Evolutionary conservation across 2,888 invertebrate genomes (phyloP).

Genomic region (Pachliopta kotzebuea): DNA sequence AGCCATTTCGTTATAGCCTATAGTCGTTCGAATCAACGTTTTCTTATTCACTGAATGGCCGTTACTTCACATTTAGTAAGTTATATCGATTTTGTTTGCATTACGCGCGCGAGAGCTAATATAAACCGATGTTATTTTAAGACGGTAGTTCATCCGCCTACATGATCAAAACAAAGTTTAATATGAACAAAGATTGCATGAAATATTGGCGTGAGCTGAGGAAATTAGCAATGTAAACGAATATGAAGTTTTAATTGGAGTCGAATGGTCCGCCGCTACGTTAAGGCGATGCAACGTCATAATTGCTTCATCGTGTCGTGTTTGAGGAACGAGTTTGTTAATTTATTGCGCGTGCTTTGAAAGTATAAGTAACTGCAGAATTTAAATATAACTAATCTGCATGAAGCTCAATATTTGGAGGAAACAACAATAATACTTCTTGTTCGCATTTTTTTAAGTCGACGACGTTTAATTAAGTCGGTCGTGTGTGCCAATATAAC

Average conservation of each 20-base stretch:
- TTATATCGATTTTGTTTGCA: slow-evolving; percentile 56
- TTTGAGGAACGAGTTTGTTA: slow-evolving; percentile 38
- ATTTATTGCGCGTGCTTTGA: slow-evolving; percentile 5
- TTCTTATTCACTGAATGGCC: slow-evolving; percentile 63
- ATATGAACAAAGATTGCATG: slow-evolving; percentile 22
- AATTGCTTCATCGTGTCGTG: slow-evolving; percentile 60
- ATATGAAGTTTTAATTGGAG: slow-evolving; percentile 44
- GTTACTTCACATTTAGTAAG: slow-evolving; percentile 57
- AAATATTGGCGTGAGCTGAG: slow-evolving; percentile 23
- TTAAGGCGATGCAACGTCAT: slow-evolving; percentile 52
- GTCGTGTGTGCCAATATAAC: neutral
- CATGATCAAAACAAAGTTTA: slow-evolving; percentile 17
- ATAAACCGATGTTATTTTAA: slow-evolving; percentile 33
- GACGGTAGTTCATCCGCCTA: slow-evolving; percentile 1
- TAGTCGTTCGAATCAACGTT: slow-evolving; percentile 59
- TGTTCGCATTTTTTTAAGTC: too few relatives aligned
- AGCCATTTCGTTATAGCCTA: slow-evolving; percentile 63
- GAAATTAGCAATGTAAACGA: slow-evolving; percentile 22
- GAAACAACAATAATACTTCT: too few relatives aligned
- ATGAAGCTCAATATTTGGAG: too few relatives aligned
- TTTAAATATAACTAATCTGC: too few relatives aligned
- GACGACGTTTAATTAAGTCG: too few relatives aligned
- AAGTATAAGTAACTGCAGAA: neutral
- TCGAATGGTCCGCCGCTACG: slow-evolving; percentile 46
- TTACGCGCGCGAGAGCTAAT: slow-evolving; percentile 46